phyloP scores from a whole-genome alignment of 2,113 vertebrate genomes.

The Podarcis muralis region DNA sequence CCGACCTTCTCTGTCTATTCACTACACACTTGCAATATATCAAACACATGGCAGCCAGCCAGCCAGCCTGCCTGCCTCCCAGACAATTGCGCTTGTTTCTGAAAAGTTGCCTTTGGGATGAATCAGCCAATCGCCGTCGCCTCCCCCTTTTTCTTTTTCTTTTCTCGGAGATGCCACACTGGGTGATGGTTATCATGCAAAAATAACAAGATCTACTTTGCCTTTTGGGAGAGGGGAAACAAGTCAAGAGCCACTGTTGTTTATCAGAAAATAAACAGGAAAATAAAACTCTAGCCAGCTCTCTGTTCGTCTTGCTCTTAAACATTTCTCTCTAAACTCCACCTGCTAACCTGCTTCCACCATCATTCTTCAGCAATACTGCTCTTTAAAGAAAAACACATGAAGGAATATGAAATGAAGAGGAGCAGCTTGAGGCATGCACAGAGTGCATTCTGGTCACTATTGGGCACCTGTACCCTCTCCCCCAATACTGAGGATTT shows the following conservation, averaged over 20 bases:
- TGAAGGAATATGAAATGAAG: not conserved
- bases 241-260: too few relatives aligned
- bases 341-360: not conserved
- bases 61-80: not conserved
- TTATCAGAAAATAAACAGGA: not conserved
- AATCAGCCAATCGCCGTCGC: not conserved
- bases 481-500: not conserved
- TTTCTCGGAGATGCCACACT: not conserved
- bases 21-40: constrained; percentile 55
- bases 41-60: not conserved
- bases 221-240: not conserved
- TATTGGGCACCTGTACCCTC: not conserved
- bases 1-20: constrained; percentile 38
- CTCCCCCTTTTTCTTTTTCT: constrained; percentile 6
- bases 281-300: not conserved
- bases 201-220: constrained; percentile 4
- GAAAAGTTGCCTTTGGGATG: constrained; percentile 20
- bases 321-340: not conserved
- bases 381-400: not conserved
- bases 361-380: not conserved
- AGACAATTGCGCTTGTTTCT: constrained; percentile 25
- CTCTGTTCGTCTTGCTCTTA: not conserved
- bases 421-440: not conserved
- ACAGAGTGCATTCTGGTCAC: not conserved
- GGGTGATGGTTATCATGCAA: constrained; percentile 17